A percentile compares a stretch with the other conserved stretches of the same genome.
phyloP scores from a whole-genome alignment of 1,140 invertebrate genomes.

The Drosophila equinoxialis region DNA sequence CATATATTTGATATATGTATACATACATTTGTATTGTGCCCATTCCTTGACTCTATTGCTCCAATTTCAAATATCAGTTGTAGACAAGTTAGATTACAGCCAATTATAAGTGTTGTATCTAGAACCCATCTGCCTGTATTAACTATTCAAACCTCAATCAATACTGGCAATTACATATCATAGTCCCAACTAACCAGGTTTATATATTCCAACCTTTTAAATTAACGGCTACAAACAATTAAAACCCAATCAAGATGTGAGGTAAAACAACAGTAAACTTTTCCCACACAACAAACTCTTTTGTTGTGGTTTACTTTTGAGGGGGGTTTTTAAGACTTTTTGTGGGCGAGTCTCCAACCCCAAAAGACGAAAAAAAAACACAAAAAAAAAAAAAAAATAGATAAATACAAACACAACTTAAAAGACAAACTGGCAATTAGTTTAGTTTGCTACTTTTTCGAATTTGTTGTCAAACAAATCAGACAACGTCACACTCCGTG shows the following conservation, averaged over 20 bases:
- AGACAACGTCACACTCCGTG: constrained; percentile 27
- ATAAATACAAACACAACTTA: constrained; percentile 14
- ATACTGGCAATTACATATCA: constrained; percentile 10
- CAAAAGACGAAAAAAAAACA: not conserved
- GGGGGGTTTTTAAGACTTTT: constrained; percentile 38
- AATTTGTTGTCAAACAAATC: constrained; percentile 65
- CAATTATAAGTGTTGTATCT: constrained; percentile 16
- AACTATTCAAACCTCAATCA: constrained; percentile 20
- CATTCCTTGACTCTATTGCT: not conserved
- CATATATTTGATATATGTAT: not conserved
- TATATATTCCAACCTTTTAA: constrained; percentile 47
- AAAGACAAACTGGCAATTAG: constrained; percentile 73
- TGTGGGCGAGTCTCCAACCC: constrained; percentile 16
- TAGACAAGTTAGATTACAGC: constrained; percentile 16
- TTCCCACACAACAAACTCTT: constrained; percentile 63
- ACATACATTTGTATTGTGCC: not conserved
- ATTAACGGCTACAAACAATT: constrained; percentile 63
- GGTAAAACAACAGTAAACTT: constrained; percentile 59
- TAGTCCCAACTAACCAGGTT: constrained; percentile 2
- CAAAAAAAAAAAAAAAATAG: not conserved
- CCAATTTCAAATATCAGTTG: constrained; percentile 14
- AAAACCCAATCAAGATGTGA: constrained; percentile 69
- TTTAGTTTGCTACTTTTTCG: constrained; percentile 49
- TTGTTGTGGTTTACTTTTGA: constrained; percentile 37
- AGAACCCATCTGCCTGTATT: constrained; percentile 14